Evolutionary conservation across 2,113 vertebrate species (phyloP).

Genomic region (Phycodurus eques): DNA sequence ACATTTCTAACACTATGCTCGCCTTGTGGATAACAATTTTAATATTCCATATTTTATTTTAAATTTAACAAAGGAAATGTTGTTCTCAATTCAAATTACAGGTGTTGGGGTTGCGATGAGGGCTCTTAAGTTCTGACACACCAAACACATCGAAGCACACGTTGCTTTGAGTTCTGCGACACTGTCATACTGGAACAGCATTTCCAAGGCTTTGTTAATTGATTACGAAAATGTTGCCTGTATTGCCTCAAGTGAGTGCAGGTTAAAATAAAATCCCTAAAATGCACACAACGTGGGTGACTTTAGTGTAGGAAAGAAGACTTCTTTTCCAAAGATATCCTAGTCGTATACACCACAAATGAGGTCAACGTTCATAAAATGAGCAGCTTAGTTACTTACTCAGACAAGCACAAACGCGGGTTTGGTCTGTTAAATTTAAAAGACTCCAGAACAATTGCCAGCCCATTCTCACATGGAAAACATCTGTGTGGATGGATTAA

Average conservation of each 20-base stretch:
- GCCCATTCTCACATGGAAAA: constrained; percentile 1
- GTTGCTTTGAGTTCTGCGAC: neutral
- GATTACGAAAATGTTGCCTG: neutral
- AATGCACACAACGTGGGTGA: neutral
- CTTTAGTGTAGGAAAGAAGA: neutral
- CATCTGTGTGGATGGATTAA: neutral
- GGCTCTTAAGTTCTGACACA: neutral
- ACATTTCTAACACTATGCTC: no score
- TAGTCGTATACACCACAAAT: neutral
- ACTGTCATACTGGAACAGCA: neutral
- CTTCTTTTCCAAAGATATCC: neutral
- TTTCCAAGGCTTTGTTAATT: neutral
- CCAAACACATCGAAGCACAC: neutral
- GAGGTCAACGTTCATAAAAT: constrained; percentile 2
- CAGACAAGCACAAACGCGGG: neutral
- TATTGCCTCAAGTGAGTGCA: neutral
- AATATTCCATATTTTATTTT: no score
- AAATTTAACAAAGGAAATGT: no score
- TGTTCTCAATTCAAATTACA: neutral
- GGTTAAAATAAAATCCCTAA: neutral
- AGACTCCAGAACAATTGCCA: neutral
- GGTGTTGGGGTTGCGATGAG: neutral
- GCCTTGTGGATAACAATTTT: no score
- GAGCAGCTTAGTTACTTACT: neutral
- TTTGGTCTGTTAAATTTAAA: constrained; percentile 7